phyloP scores from a whole-genome alignment of 2,113 vertebrate species.

The Brachionichthys hirsutus region DNA sequence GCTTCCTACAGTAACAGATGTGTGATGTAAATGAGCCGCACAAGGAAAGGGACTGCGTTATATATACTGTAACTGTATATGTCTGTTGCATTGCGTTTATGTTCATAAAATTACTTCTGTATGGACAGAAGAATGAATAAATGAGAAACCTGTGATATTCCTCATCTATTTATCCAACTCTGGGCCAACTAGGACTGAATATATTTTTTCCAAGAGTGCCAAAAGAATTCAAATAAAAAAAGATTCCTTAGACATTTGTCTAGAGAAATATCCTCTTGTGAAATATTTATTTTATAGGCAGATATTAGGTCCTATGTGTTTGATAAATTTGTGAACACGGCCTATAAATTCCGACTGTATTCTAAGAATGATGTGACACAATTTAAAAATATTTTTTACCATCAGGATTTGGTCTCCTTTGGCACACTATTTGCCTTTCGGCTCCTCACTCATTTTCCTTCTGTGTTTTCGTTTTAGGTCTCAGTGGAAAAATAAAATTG shows the following conservation, averaged over 20 bases:
- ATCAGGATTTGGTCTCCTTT: slow-evolving; percentile 11
- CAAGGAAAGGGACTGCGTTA: too few relatives aligned
- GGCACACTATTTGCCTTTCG: slow-evolving; percentile 30
- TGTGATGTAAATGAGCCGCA: too few relatives aligned
- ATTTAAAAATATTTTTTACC: slow-evolving; percentile 1
- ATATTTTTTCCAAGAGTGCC: too few relatives aligned
- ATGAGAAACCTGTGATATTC: neutral
- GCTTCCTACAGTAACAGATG: too few relatives aligned
- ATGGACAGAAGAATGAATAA: neutral
- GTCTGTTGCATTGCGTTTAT: too few relatives aligned
- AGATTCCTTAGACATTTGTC: too few relatives aligned
- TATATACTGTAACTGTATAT: too few relatives aligned
- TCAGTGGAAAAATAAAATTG: slow-evolving; percentile 43
- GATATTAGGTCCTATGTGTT: neutral
- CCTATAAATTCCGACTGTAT: slow-evolving; percentile 1
- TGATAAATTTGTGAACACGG: neutral
- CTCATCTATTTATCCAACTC: neutral
- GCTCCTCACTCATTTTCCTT: slow-evolving; percentile 18
- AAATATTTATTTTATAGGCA: neutral
- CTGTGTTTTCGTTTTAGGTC: slow-evolving; percentile 29
- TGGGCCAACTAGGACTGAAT: too few relatives aligned
- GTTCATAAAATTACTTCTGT: too few relatives aligned
- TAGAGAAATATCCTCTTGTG: too few relatives aligned
- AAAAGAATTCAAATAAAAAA: too few relatives aligned
- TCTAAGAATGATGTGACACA: slow-evolving; percentile 12